Evolutionary conservation across 2,888 invertebrate genomes (phyloP).

Genomic region (Ferrisia virgata): DNA sequence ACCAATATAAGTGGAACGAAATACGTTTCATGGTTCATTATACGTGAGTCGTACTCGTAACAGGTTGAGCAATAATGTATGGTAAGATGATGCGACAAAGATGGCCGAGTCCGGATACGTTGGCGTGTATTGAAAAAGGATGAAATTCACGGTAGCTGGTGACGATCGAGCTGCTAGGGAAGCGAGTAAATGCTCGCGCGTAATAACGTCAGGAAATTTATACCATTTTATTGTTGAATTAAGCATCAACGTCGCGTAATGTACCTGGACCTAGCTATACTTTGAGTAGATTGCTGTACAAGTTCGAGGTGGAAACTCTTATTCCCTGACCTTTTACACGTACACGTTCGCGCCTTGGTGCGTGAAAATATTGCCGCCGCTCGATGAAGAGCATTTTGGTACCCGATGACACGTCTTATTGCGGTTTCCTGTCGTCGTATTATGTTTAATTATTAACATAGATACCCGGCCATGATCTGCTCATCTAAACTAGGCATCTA

Average conservation of each 20-base stretch:
- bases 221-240: neutral
- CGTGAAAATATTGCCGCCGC: neutral
- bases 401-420: neutral
- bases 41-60: neutral
- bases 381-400: neutral
- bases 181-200: neutral
- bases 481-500: neutral
- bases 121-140: no score
- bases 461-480: no score
- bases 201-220: neutral
- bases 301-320: neutral
- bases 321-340: neutral
- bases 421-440: neutral
- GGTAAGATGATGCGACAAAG: neutral
- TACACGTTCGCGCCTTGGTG: neutral
- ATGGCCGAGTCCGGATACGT: neutral
- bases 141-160: neutral
- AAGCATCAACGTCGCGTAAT: neutral
- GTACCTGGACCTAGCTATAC: no score
- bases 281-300: no score
- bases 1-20: constrained; percentile 1
- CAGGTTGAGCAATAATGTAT: neutral
- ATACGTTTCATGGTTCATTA: constrained; percentile 15
- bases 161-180: neutral
- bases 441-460: neutral